Conservation (phyloP, 2,113 vertebrate genomes). For the Mohoua ochrocephala region DNA sequence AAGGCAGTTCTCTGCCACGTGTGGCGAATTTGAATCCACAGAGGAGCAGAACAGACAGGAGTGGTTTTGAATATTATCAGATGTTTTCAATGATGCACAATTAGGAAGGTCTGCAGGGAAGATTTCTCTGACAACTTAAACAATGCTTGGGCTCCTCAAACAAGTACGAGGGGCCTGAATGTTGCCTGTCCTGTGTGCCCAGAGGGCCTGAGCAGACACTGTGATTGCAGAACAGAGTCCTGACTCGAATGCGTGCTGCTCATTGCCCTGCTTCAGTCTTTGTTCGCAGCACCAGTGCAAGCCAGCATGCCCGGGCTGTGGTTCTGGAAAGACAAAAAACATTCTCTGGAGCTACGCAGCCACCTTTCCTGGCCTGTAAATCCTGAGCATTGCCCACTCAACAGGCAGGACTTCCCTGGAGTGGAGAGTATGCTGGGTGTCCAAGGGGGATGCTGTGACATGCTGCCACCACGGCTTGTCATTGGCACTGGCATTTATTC, state of each 20-base stretch:
- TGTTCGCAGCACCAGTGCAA: accelerated
- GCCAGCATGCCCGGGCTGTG: neutral
- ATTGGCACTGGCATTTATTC: neutral
- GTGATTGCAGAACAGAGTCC: neutral
- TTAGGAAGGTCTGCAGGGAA: neutral
- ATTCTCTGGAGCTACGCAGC: neutral
- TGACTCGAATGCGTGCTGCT: neutral
- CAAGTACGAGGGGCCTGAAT: neutral
- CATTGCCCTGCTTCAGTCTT: neutral
- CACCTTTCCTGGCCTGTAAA: neutral
- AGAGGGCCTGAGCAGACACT: neutral
- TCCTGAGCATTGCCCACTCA: neutral
- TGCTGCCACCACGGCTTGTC: neutral
- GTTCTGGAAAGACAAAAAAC: neutral
- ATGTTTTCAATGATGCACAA: neutral
- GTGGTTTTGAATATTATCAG: neutral
- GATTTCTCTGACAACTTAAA: neutral
- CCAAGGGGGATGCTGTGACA: neutral
- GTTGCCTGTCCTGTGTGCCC: neutral
- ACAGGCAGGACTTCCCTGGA: neutral
- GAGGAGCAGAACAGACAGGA: neutral
- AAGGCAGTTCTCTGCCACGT: neutral
- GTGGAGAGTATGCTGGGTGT: neutral
- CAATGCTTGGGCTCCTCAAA: neutral
- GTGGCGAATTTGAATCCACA: neutral